Base-by-base conservation (phyloP, 2,113 vertebrate species). In the Meles meles region DNA sequence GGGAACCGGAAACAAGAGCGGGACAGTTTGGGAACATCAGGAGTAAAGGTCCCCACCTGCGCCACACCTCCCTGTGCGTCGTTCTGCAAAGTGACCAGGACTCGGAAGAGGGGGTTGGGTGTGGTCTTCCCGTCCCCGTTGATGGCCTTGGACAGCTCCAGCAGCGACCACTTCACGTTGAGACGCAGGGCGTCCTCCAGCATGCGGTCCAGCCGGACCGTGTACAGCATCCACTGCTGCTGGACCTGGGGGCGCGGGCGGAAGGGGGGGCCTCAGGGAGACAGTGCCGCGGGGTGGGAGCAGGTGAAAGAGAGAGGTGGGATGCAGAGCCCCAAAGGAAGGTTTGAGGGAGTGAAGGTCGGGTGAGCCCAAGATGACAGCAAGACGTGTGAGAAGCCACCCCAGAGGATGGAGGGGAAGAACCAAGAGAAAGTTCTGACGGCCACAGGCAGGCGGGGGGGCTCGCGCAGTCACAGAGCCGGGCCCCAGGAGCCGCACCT, bases 61-160 rank as follows among this genome's bases (percentile, higher is more conserved):
- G 98, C 97, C 6, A 80, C 96, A 59, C 97, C 97, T 29, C 98
- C 97, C 1, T 98, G 97, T 2, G 82, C 25, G 4, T 98, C 93
- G 29, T 98, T 98, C 61, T 94, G 96, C 83, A 99, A 98, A 44
- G 98, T 97, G 93, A 99, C 98, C 79, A 99, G 98, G 84, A 99
- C 99, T 93, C 97, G 98, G 97, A 99, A 99, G 81, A 99, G 98
- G 2, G 99, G 99, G 67, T 98, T 99, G 15, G 99, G 98, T 2
- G 97, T 97, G 65, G 98, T 98, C 97, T 99, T 99, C 91, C 98
- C 98, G 39, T 99, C 99, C 37, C 99, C 99, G 10, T 98, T 99
- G 97, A 99, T 99, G 88, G 99, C 99, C 94, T 98, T 99, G 63
- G 99, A 99, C 7, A 99, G 98, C 79, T 99, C 99, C 96, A 99